Base-by-base conservation (phyloP, 2,888 invertebrate genomes). In the Caenorhabditis zanzibari region DNA sequence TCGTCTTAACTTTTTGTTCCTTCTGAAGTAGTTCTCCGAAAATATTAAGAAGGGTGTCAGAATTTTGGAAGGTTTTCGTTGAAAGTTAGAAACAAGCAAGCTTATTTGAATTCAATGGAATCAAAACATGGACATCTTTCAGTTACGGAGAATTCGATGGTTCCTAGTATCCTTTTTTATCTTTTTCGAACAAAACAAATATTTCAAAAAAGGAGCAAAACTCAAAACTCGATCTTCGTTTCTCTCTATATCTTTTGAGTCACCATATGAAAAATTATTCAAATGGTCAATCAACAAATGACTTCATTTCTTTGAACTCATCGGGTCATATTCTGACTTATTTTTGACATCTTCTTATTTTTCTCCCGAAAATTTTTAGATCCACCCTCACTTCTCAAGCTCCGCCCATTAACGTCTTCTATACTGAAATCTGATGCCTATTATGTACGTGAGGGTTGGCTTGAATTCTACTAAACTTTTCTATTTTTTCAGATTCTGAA, bases 361-460 rank as follows among this genome's bases (percentile, higher is more conserved):
- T 16, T 10, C 44, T 26, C 35, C 14, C 7, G 44, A 61, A 61
- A 19, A 38, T 26, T 14, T 61, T 35, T 38, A 32, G 26, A 63
- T 41, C 56, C 41, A 41, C 38, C 64, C 41, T 54, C 63, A 32
- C 44, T 28, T 61, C 35, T 52, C 38, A 49, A 22, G 28, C 61
- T 32, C 52, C 61, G 38, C 54, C 52, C 41, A n/a, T 24, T 28
- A 16, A 44, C 47, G 64, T 22, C 58, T 22, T 54, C 28, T 54
- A 10, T 63, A 41, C 59, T 63, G 77, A 69, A 77, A 77, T 77
- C 59, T 54, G 77, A 77, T 77, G 71, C 77, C 71, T 47, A 77
- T 77, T 71, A 77, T 41, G 59, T 54, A 26, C 14, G 28, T 41
- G 1, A 49, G 68, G 35, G 66, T 47, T 58, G 66, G 64, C 47